Conservation (phyloP, 2,888 invertebrate species). For the Philopedon plagiatum region DNA sequence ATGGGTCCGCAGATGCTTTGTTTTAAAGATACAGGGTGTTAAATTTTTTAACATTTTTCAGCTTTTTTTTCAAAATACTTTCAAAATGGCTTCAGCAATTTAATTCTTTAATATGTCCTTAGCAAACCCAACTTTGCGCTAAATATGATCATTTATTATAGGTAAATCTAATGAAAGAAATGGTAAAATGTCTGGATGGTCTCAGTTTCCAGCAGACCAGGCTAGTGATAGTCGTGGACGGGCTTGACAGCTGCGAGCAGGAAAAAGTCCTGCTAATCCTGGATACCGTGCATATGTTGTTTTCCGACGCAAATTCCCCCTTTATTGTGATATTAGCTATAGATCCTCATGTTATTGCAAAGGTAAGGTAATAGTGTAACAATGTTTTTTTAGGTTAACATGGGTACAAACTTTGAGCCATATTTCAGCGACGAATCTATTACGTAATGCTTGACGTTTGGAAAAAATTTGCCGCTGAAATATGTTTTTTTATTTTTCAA, state of each 20-base stretch:
- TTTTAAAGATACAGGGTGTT: too few relatives aligned
- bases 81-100: too few relatives aligned
- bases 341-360: slow-evolving; percentile 98
- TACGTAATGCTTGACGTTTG: too few relatives aligned
- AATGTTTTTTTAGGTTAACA: too few relatives aligned
- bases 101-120: too few relatives aligned
- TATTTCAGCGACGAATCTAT: too few relatives aligned
- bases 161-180: slow-evolving; percentile 68
- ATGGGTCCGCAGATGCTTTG: too few relatives aligned
- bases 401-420: too few relatives aligned
- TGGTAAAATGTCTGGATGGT: slow-evolving; percentile 92
- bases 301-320: slow-evolving; percentile 93
- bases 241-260: slow-evolving; percentile 97
- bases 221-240: slow-evolving; percentile 95
- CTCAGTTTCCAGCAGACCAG: slow-evolving; percentile 95
- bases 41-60: too few relatives aligned
- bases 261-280: slow-evolving; percentile 93
- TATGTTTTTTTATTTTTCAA: neutral
- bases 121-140: too few relatives aligned
- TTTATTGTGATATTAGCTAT: slow-evolving; percentile 97
- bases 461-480: neutral
- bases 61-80: too few relatives aligned
- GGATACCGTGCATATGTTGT: slow-evolving; percentile 95
- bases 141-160: slow-evolving; percentile 39
- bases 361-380: slow-evolving; percentile 72